Evolutionary conservation across 2,113 vertebrate species (phyloP).

Genomic region (Indri indri): DNA sequence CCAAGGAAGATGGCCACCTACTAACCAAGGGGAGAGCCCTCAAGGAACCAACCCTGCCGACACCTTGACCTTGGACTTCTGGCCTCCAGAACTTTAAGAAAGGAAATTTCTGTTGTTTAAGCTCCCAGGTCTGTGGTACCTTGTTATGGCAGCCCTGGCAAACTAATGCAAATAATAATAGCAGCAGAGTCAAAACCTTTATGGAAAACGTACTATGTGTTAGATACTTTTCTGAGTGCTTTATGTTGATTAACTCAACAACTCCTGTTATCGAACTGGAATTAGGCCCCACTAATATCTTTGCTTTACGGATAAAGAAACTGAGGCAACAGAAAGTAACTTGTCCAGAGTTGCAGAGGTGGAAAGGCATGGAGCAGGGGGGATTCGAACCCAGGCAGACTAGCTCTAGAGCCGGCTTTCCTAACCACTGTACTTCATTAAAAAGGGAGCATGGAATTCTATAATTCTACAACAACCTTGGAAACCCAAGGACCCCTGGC

Average conservation of each 20-base stretch:
- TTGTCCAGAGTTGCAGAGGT: not conserved
- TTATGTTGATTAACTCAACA: not conserved
- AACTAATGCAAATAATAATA: not conserved
- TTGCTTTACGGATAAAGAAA: slow-evolving; percentile 4
- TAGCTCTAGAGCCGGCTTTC: not conserved
- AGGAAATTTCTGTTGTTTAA: not conserved
- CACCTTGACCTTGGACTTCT: not conserved
- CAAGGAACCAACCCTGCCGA: not conserved
- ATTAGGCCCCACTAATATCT: not conserved
- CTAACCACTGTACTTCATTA: not conserved
- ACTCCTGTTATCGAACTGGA: not conserved
- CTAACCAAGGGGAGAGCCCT: not conserved
- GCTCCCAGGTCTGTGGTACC: not conserved
- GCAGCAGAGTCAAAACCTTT: not conserved
- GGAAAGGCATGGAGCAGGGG: not conserved
- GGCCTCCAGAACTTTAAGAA: not conserved
- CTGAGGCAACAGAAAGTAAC: not conserved
- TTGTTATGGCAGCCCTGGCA: not conserved
- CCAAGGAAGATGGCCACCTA: not conserved
- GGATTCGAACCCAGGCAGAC: not conserved
- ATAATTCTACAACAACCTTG: not conserved
- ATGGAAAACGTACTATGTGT: not conserved
- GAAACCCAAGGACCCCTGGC: not conserved
- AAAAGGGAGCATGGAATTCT: not conserved
- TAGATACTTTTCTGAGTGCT: not conserved